A percentile compares a stretch with the other conserved stretches of the same genome.
These are phyloP conservation scores for Nematolebias whitei DNA, from an alignment of 2,113 vertebrate genomes.

Conservation along the genomic window DNA sequence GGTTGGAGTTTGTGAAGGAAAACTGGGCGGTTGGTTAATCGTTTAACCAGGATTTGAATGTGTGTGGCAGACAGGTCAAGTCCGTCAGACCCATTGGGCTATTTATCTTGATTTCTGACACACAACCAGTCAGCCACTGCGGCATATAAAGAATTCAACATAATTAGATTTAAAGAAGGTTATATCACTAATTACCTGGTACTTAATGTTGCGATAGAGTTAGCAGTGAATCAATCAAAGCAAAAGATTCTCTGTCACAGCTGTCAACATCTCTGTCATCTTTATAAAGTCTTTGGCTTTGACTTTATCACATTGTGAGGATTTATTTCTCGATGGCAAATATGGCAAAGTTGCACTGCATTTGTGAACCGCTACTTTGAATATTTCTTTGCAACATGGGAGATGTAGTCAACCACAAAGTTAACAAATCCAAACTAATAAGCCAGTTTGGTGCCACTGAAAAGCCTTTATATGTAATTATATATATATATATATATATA, in stretches of 20 bases:
- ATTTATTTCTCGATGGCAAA: constrained; percentile 24
- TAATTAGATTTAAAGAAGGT: not conserved
- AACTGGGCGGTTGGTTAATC: constrained; percentile 68
- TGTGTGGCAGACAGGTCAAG: constrained; percentile 56
- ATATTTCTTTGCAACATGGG: not conserved
- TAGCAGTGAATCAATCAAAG: constrained; percentile 55
- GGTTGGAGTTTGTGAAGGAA: constrained; percentile 66
- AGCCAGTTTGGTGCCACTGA: not conserved
- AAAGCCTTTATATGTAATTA: not conserved
- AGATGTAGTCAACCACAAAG: not conserved
- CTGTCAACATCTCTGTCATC: constrained; percentile 48
- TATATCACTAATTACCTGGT: constrained; percentile 13
- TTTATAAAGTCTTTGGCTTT: constrained; percentile 36
- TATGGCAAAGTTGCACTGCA: not conserved
- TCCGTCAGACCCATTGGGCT: constrained; percentile 20
- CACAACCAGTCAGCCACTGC: not conserved
- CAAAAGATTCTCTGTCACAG: constrained; percentile 44
- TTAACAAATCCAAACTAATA: not conserved
- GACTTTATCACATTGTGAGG: constrained; percentile 13
- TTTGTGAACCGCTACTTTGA: not conserved
- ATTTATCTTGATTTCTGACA: constrained; percentile 15
- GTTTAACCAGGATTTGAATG: constrained; percentile 59
- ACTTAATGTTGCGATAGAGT: constrained; percentile 27
- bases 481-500: no score
- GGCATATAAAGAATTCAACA: not conserved